phyloP scores from a whole-genome alignment of 2,888 invertebrate species.

The Synergus japonicus region DNA sequence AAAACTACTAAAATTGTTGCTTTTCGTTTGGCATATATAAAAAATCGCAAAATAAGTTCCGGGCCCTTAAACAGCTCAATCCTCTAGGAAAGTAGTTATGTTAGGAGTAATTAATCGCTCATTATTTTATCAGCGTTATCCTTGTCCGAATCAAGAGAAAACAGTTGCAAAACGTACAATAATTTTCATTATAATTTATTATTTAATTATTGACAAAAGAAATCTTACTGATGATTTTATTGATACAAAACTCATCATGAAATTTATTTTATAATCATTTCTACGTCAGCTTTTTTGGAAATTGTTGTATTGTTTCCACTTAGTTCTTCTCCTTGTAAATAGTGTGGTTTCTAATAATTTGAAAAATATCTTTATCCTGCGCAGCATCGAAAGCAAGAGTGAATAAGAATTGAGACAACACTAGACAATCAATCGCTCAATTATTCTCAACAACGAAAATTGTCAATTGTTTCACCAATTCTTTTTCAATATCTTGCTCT shows the following conservation, averaged over 20 bases:
- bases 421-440: constrained; percentile 18
- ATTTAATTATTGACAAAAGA: background rate
- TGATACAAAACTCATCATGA: background rate
- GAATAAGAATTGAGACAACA: background rate
- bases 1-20: background rate
- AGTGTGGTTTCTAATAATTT: constrained; percentile 9
- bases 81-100: constrained; percentile 11
- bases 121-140: constrained; percentile 28
- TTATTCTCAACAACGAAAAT: background rate
- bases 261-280: background rate
- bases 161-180: constrained; percentile 3
- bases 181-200: constrained; percentile 12
- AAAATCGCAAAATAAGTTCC: constrained; percentile 30
- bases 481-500: background rate
- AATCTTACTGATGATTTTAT: background rate
- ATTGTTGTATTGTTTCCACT: constrained; percentile 15
- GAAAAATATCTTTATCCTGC: constrained; percentile 18
- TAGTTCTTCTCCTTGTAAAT: constrained; percentile 23
- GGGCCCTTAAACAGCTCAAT: constrained; percentile 24
- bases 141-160: constrained; percentile 10
- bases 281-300: background rate
- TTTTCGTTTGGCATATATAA: background rate
- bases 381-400: constrained; percentile 14
- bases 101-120: constrained; percentile 24
- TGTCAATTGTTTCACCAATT: background rate